Percentiles rank a stretch among this genome's conserved stretches.
Evolutionary conservation across 2,797 vertebrate genomes (phyloP).

Genomic region (Malurus leucopterus): DNA sequence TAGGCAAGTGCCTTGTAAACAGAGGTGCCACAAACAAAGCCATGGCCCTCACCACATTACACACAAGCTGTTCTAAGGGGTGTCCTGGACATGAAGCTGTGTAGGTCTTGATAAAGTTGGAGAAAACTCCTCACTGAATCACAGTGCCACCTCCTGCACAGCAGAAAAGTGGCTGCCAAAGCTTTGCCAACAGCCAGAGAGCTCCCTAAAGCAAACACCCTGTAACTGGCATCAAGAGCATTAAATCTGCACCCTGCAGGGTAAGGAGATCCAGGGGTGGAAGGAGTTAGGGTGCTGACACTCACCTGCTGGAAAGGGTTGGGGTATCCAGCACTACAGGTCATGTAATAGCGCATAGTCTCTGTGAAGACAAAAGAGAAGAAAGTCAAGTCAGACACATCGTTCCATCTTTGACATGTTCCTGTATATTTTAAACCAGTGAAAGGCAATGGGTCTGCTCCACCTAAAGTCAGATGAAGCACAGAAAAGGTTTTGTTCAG

Average conservation of each 20-base stretch:
- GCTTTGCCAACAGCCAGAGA: background rate
- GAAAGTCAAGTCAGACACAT: background rate
- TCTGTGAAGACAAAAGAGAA: slow-evolving; percentile 70
- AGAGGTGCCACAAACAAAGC: background rate
- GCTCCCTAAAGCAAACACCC: background rate
- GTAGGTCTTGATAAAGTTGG: background rate
- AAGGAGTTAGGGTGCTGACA: background rate
- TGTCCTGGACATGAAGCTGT: background rate
- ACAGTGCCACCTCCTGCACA: background rate
- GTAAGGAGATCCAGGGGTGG: background rate
- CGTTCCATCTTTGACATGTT: background rate
- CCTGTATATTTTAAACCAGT: background rate
- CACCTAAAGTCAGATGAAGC: background rate
- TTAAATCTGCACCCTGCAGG: background rate
- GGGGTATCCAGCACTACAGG: slow-evolving; percentile 79
- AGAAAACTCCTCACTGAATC: background rate
- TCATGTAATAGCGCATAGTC: slow-evolving; percentile 88
- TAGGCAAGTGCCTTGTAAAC: background rate
- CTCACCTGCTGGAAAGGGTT: slow-evolving; percentile 94
- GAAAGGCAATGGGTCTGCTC: background rate
- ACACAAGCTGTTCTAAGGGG: background rate
- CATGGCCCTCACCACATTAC: background rate
- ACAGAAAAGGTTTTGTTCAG: background rate
- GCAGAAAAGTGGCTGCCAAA: background rate
- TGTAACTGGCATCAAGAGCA: background rate